Conservation (phyloP, 64 coral and sea anemone species). For the Porites australiensis region DNA sequence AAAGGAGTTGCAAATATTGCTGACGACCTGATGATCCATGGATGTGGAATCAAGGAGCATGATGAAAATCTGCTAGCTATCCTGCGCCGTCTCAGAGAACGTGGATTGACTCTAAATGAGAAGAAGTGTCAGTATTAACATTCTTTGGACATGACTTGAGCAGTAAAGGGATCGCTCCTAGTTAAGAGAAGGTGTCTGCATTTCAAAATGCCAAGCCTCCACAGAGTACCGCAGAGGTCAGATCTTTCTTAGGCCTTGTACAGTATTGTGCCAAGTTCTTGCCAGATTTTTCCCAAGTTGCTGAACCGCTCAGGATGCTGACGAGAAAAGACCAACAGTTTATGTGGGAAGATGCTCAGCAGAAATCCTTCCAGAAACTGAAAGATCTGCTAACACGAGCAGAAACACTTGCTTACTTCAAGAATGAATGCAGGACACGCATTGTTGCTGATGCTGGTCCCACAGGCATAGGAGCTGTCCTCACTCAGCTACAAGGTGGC, state of each 20-base stretch:
- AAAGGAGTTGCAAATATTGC: slow-evolving; percentile 14
- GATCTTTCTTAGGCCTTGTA: slow-evolving; percentile 54
- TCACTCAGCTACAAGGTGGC: slow-evolving; percentile 14
- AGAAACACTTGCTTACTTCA: slow-evolving; percentile 43
- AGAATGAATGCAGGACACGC: slow-evolving; percentile 32
- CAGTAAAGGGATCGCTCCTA: slow-evolving; percentile 5
- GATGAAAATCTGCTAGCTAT: background rate
- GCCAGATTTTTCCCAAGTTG: slow-evolving; percentile 23
- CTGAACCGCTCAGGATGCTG: slow-evolving; percentile 22
- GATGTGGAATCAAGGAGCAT: background rate
- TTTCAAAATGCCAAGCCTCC: slow-evolving; percentile 32
- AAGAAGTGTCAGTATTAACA: slow-evolving; percentile 47
- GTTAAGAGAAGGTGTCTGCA: slow-evolving; percentile 62
- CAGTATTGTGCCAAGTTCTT: slow-evolving; percentile 58
- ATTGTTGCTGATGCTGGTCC: slow-evolving; percentile 46
- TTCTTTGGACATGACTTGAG: slow-evolving; percentile 66
- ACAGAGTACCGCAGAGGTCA: slow-evolving; percentile 11
- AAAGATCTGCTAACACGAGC: slow-evolving; percentile 21
- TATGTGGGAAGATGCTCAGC: slow-evolving; percentile 28
- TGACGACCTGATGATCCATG: background rate
- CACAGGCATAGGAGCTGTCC: slow-evolving; percentile 22
- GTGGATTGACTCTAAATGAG: slow-evolving; percentile 17
- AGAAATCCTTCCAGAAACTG: slow-evolving; percentile 38
- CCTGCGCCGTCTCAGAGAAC: background rate
- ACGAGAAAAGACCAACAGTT: slow-evolving; percentile 32